Evolutionary conservation across 1,140 invertebrate genomes (phyloP).

Genomic region (Meteorus sp.): DNA sequence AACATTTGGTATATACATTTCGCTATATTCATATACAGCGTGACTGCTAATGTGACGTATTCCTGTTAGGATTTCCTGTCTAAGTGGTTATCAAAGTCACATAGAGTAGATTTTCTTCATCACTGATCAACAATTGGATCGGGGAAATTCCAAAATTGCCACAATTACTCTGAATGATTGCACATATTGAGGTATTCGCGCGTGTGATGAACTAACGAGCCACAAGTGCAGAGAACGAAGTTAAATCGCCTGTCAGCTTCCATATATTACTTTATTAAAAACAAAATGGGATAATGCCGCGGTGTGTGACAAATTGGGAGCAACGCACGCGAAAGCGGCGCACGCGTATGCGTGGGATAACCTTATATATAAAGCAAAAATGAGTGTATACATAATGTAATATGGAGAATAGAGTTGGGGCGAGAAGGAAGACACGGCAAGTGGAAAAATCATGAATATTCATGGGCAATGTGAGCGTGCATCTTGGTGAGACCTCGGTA

Average conservation of each 20-base stretch:
- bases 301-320: constrained; percentile 60
- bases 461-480: constrained; percentile 40
- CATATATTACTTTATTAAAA: constrained; percentile 55
- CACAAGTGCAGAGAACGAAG: constrained; percentile 23
- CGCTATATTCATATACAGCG: too few relatives aligned
- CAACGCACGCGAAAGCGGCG: constrained; percentile 46
- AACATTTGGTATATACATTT: too few relatives aligned
- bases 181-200: constrained; percentile 23
- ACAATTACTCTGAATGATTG: too few relatives aligned
- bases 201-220: not conserved
- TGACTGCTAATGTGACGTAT: too few relatives aligned
- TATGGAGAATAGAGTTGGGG: not conserved
- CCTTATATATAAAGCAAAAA: not conserved
- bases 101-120: not conserved
- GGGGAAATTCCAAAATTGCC: too few relatives aligned
- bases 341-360: constrained; percentile 30
- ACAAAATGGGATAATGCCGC: constrained; percentile 57
- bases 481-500: constrained; percentile 36
- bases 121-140: too few relatives aligned
- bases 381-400: constrained; percentile 6
- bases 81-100: too few relatives aligned
- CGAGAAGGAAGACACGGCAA: constrained; percentile 18
- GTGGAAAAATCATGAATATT: constrained; percentile 55
- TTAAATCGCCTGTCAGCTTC: constrained; percentile 40
- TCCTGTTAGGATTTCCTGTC: too few relatives aligned